Evolutionary conservation across 2,113 vertebrate genomes (phyloP), one percentile per base, ranked within the genome.

Genomic region (Malurus cyaneus): DNA sequence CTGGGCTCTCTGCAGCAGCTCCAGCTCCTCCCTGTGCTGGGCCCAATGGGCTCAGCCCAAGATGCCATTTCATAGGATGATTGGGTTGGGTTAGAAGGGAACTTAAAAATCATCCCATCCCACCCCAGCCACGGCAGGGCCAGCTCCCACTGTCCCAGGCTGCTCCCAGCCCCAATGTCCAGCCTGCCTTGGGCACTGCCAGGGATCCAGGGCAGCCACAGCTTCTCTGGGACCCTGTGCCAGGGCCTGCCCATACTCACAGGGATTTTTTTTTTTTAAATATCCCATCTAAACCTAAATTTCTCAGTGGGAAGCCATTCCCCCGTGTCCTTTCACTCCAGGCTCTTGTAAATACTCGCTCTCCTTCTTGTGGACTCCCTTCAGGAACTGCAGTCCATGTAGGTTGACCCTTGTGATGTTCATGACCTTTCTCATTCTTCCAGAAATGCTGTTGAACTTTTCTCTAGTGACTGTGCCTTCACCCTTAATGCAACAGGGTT

Each of bases 41-140:
- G 23, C 44, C 65, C 8, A 39, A 9, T 39, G 39, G 31, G 14
- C 1, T 50, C 67, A 80, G 67, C 1, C 36, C 59, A 36, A 28
- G 14, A 9, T 0, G 0, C 21, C 24, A 5, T 52, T 88, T 52
- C 18, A 19, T 5, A 4, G 60, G 39, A 50, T 57, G 39, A 39
- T 39, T 39, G 14, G 11, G 5, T 18, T 41, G 32, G 18, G 32
- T 46, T 52, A 36, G 18, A 28, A 65, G 5, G 52, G 1, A 20
- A 14, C 21, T n/a, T 6, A 19, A 52, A 65, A 0, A 0, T 0
- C 44, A 52, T 3, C 52, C 12, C 15, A 2, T 4, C 0, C 36
- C 67, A 26, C 12, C 52, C 57, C 17, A 2, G 26, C 36, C 86
- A 28, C 6, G 67, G 26, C 67, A 88, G 44, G 52, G 60, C 29